These are phyloP conservation scores for Malurus elegans DNA, from an alignment of 2,113 vertebrate genomes.

Conservation along the genomic window DNA sequence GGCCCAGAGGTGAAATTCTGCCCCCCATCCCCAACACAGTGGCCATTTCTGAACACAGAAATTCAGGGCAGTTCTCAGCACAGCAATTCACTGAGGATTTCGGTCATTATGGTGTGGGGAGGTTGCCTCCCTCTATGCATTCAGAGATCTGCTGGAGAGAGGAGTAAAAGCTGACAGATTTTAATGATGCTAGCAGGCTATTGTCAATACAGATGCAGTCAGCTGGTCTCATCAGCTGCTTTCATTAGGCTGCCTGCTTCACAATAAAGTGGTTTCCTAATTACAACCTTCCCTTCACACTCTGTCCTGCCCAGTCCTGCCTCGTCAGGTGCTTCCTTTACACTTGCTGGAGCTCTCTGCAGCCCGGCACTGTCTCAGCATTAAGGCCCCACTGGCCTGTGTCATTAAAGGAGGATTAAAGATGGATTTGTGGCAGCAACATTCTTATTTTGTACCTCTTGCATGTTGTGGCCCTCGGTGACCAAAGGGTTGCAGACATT, in stretches of 20 bases:
- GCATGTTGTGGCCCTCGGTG: neutral
- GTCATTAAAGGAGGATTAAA: conserved; percentile 31
- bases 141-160: neutral
- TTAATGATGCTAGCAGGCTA: neutral
- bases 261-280: conserved; percentile 32
- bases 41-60: neutral
- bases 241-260: neutral
- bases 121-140: neutral
- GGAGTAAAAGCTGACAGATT: neutral
- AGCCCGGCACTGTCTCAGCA: neutral
- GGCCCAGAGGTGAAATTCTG: neutral
- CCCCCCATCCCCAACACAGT: fast-evolving
- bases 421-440: neutral
- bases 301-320: neutral
- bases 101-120: neutral
- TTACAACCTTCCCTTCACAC: neutral
- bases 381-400: neutral
- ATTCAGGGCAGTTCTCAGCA: neutral
- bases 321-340: neutral
- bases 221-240: conserved; percentile 30
- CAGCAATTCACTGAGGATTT: neutral
- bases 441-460: neutral
- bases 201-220: neutral
- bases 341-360: neutral
- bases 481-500: neutral